Base-by-base conservation (phyloP, 1,140 invertebrate species). In the Drosophila guanche region DNA sequence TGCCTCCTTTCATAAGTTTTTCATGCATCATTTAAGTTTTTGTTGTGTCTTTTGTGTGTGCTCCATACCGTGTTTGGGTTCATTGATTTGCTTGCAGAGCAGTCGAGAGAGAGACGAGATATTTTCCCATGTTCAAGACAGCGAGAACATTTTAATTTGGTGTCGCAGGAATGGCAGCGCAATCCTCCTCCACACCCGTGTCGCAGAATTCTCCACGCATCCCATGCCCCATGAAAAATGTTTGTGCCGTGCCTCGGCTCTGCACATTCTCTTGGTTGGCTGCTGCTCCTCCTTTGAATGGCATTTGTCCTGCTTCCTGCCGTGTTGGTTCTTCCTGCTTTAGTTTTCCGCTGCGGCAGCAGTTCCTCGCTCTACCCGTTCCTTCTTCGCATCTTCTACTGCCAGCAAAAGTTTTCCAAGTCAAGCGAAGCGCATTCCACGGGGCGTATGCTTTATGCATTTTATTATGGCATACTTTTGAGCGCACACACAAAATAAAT, bases 381-480 rank as follows among this genome's bases (percentile, higher is more conserved):
- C 22, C 33, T 8, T 22, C 16, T 63, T 23, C 47, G 50, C 51
- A 68, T 27, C 33, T 41, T 53, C 27, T 14, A 22, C 29, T 45
- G 37, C 45, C 50, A 60, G 70, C 70, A 66, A 76, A 72, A 65
- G 20, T 69, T 71, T 42, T 45, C 46, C 20, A 29, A 53, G 61
- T 33, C 20, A 40, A 53, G 61, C 41, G 8, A 14, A 37, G 29
- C 23, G 48, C 50, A 46, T 55, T 59, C 41, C 60, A 83, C 71
- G 58, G 70, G 76, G 80, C 79, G 80, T 76, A 83, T 83, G 61
- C 79, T 85, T 79, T 84, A 84, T 84, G 79, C 80, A 84, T 84
- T 84, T 79, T 62, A 60, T 69, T 80, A 80, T 80, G 66, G 76
- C 81, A 84, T 80, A 80, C 80, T 85, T 84, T 80, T 47, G 53